Base-by-base conservation (phyloP, 2,113 vertebrate genomes). In the Onychorhynchus coronatus region DNA sequence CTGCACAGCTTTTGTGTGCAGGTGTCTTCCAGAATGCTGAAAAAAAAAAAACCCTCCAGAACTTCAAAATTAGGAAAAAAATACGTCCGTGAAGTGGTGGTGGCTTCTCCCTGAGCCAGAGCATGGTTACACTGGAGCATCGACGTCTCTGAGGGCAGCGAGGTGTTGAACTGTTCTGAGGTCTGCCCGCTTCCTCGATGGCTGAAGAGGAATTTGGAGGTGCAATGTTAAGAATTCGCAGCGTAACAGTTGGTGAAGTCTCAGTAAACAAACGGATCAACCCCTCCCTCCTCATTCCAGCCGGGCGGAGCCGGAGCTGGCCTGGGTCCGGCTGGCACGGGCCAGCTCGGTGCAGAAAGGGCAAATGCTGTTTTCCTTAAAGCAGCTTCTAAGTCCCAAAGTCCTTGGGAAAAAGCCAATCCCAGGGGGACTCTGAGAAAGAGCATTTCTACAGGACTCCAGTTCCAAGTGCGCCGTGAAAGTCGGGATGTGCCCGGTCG, bases 31-130 rank as follows among this genome's bases (percentile, higher is more conserved):
- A 46, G 14, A 35, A 41, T 73, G 41, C 17, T 35, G 50, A 4
- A 44, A 79, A 74, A 82, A 4, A 44, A 79, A 74, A 82, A 67
- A 56, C 2, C 28, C 61, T n/a, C 49, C 22, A 10, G 35, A n/a
- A 14, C n/a, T 67, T 61, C 30, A 83, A 75, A 77, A 80, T 4
- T 1, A 10, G 14, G 52, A 5, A 14, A 15, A 77, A 77, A 81
- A 15, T 2, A 13, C 0, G 1, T 14, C 53, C 1, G 0, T 0
- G 3, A 53, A 39, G 30, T 11, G 66, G 41, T 31, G 0, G 6
- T 2, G 1, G 11, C 37, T 65, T 79, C 47, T 8, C 52, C 33
- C 41, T 0, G 1, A 89, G 62, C 28, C 47, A 31, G 70, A 70
- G 89, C 2, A 0, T 0, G 28, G 41, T 19, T 12, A 18, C 2